Evolutionary conservation across 2,888 invertebrate species (phyloP), one percentile per base, ranked within the genome.

Genomic region (Arrhopalites spinosus): DNA sequence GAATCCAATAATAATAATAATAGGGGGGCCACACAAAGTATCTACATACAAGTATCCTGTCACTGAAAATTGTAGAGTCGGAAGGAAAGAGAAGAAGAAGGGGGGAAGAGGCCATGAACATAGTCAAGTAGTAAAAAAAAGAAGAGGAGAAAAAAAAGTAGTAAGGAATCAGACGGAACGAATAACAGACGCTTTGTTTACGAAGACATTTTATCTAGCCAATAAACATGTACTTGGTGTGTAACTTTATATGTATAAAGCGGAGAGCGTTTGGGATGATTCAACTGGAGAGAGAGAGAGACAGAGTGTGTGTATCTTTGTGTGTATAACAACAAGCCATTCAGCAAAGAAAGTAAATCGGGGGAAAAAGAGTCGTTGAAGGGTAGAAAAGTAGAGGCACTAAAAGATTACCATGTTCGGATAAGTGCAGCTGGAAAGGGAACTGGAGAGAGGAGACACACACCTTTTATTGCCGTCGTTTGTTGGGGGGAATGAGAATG

Each of bases 401-500:
- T 43, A 64, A 43, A 43, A 64, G 64, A 64, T 43, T 43, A 64
- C 59, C 59, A 59, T 59, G 59, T 27, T 23, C 23, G 59, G 59
- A 59, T 59, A 59, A 64, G 30, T 30, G 43, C 64, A 43, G 64
- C 64, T 30, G 43, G 64, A 64, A 64, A 64, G 64, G 43, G 25
- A 59, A 7, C 13, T 13, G 50, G 69, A 68, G 47, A 68, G 47
- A 68, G 25, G 20, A 72, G 63, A 63, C 72, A 74, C 56, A 68
- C 74, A 74, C 74, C 74, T 74, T 74, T 74, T 74, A 74, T 74
- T 56, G 74, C 68, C 72, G 47, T 63, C 72, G 72, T 72, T 59
- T 59, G 67, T 67, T 56, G 27, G 59, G 74, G 74, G 74, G 74
- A 74, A 74, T 68, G 74, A 74, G 67, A 68, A 59, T 59, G 36